Percentiles rank a stretch among this genome's conserved stretches.
These are phyloP conservation scores for Aculops lycopersici DNA, from an alignment of 1,140 invertebrate genomes.

Conservation along the genomic window DNA sequence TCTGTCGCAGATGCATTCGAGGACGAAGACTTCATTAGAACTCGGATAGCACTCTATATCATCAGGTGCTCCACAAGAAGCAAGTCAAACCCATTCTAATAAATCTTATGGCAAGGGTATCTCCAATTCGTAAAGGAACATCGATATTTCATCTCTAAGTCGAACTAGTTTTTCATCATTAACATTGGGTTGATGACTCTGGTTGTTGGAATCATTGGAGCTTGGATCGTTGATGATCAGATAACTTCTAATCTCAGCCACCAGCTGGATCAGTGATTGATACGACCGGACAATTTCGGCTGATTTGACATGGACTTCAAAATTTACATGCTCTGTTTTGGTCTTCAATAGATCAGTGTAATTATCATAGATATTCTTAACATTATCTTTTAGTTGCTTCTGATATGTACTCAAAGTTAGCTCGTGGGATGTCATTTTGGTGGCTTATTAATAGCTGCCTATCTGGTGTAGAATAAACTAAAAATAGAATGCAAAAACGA, in stretches of 20 bases:
- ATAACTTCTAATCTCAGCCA: slow-evolving; percentile 84
- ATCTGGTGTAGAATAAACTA: too few species aligned
- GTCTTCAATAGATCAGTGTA: slow-evolving; percentile 70
- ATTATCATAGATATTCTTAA: slow-evolving; percentile 82
- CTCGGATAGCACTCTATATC: too few species aligned
- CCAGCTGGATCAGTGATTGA: slow-evolving; percentile 75
- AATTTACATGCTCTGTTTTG: slow-evolving; percentile 63
- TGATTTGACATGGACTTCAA: slow-evolving; percentile 43
- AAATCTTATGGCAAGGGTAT: too few species aligned
- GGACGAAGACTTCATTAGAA: too few species aligned
- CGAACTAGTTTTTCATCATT: slow-evolving; percentile 55
- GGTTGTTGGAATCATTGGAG: slow-evolving; percentile 70
- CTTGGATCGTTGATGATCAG: slow-evolving; percentile 84
- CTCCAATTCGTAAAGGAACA: slow-evolving; percentile 72
- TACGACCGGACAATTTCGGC: slow-evolving; percentile 37
- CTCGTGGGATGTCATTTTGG: background rate
- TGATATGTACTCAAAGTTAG: slow-evolving; percentile 40
- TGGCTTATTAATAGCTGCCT: too few species aligned
- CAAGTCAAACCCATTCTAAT: too few species aligned
- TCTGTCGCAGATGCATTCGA: too few species aligned
- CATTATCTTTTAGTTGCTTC: slow-evolving; percentile 64
- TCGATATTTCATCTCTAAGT: slow-evolving; percentile 65
- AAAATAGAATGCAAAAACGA: too few species aligned
- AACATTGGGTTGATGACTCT: slow-evolving; percentile 13
- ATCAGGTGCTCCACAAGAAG: too few species aligned